phyloP scores from a whole-genome alignment of 2,797 vertebrate species.

The Amblyopsis hoosieri region DNA sequence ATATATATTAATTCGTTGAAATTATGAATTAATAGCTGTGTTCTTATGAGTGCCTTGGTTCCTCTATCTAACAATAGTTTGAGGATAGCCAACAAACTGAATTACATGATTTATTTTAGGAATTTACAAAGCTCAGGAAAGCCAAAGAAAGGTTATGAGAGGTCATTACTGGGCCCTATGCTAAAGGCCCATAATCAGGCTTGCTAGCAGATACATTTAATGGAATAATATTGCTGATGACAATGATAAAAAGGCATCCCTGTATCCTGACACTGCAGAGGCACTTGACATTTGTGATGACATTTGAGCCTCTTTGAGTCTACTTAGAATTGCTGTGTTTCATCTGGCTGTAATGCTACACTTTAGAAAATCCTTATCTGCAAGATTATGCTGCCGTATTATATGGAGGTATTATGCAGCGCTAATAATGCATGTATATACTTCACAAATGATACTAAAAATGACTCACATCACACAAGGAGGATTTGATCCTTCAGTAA shows the following conservation, averaged over 20 bases:
- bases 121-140: constrained; percentile 1
- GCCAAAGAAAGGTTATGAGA: constrained; percentile 3
- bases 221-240: constrained; percentile 38
- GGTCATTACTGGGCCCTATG: constrained; percentile 32
- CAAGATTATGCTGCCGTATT: constrained; percentile 84
- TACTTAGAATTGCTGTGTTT: constrained; percentile 79
- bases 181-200: constrained; percentile 15
- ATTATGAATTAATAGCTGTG: too few species aligned
- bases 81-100: too few species aligned
- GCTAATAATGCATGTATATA: constrained; percentile 91
- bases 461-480: constrained; percentile 82
- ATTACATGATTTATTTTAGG: too few species aligned
- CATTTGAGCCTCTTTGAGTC: constrained; percentile 80
- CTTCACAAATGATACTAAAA: constrained; percentile 89
- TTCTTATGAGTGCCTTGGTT: too few species aligned
- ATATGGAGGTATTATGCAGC: constrained; percentile 72
- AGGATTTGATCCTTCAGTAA: constrained; percentile 86
- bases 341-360: constrained; percentile 79
- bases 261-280: constrained; percentile 56
- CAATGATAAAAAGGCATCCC: constrained; percentile 42
- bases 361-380: constrained; percentile 84
- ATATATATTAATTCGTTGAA: too few species aligned
- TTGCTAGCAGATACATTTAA: constrained; percentile 36
- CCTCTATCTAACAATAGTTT: too few species aligned
- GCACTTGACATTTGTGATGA: constrained; percentile 82